These are phyloP conservation scores for Thunnus thynnus DNA, from an alignment of 2,113 vertebrate species.

Conservation along the genomic window DNA sequence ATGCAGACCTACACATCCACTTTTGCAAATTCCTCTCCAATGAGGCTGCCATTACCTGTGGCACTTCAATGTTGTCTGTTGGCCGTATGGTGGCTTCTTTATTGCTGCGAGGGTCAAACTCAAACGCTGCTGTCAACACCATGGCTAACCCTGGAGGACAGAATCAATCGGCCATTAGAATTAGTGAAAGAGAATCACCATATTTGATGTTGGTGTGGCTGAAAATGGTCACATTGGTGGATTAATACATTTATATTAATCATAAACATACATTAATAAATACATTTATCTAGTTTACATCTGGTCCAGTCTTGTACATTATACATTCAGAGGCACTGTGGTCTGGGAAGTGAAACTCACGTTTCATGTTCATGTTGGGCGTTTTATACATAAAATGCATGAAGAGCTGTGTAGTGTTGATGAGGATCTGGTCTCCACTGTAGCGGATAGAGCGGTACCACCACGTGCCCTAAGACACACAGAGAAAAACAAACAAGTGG, in stretches of 20 bases:
- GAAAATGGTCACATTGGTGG: too few species aligned
- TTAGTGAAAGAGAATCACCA: background rate
- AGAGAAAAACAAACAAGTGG: background rate
- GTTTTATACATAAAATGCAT: slow-evolving; percentile 99
- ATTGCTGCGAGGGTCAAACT: slow-evolving; percentile 98
- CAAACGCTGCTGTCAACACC: slow-evolving; percentile 96
- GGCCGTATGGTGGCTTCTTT: slow-evolving; percentile 98
- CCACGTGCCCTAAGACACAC: slow-evolving; percentile 92
- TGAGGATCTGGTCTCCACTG: slow-evolving; percentile 98
- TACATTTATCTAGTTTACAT: background rate
- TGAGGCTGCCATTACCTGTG: slow-evolving; percentile 86
- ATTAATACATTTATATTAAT: too few species aligned
- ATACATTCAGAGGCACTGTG: background rate
- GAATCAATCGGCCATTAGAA: background rate
- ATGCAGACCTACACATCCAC: background rate
- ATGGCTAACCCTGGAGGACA: slow-evolving; percentile 90
- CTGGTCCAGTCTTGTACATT: background rate
- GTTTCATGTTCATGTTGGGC: slow-evolving; percentile 99
- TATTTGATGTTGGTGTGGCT: too few species aligned
- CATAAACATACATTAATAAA: too few species aligned
- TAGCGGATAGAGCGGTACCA: slow-evolving; percentile 99
- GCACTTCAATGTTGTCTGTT: slow-evolving; percentile 96
- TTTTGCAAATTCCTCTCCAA: background rate
- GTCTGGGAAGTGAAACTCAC: slow-evolving; percentile 84
- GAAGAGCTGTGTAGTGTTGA: slow-evolving; percentile 98